Evolutionary conservation across 2,888 invertebrate species (phyloP), one percentile per base, ranked within the genome.

Genomic region (Limnephilus lunatus): DNA sequence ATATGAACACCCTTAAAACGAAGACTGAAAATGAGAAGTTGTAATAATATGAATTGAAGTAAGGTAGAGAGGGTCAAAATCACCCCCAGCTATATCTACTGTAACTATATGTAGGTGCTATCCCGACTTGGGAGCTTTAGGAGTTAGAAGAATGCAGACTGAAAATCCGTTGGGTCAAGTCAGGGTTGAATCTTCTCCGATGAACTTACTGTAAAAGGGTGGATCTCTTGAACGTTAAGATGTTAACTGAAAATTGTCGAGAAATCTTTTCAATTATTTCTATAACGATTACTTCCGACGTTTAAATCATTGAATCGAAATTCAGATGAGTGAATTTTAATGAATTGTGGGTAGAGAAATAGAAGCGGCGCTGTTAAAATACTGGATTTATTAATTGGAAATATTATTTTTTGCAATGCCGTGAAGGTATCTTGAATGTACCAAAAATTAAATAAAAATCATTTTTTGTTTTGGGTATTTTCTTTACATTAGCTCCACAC

Each of bases 81-180:
- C n/a, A 68, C 25, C 68, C n/a, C 68, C 68, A 25, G 68, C 68
- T 9, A 25, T n/a, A 68, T 68, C 68, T 68, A 68, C 68, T 68
- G 68, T 68, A 68, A 25, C 86, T 3, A n/a, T 39, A 48, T 30
- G 44, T 44, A 31, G 30, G 32, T 83, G 3, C 7, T 32, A 19
- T 83, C 19, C 5, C 83, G 9, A 32, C 32, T 83, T 83, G 19
- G 83, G 32, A 25, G 83, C 83, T 83, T 83, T 35, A 32, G 15
- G n/a, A 39, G 25, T 83, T 35, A 7, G 83, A 83, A 35, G 35
- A 35, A 83, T 83, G 35, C 35, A 25, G 35, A 35, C 14, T 9
- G 32, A 32, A 83, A 83, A 83, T 83, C 83, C 83, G 32, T 31
- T 83, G 83, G 32, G 32, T 83, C 83, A 83, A 83, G 83, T 83